A percentile compares a stretch with the other conserved stretches of the same genome.
These are phyloP conservation scores for Pygocentrus nattereri DNA, from an alignment of 2,797 vertebrate genomes.

Conservation along the genomic window DNA sequence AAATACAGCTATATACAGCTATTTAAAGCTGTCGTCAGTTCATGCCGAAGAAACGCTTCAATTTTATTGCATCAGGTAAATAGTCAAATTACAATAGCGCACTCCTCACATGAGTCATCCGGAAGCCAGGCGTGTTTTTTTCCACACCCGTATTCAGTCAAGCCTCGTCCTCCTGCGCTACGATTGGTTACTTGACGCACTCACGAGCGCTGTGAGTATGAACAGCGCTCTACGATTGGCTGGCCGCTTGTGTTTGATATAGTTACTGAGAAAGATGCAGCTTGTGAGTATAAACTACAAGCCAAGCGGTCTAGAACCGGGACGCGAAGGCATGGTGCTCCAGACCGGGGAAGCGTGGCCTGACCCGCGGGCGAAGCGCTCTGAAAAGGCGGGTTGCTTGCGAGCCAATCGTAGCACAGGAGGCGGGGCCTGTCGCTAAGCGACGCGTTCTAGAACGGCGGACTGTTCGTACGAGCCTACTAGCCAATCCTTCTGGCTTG, in stretches of 20 bases:
- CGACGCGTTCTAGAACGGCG: neutral
- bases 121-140: slow-evolving; percentile 62
- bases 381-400: neutral
- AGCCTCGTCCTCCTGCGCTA: neutral
- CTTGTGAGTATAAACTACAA: neutral
- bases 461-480: slow-evolving; percentile 36
- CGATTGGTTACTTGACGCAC: neutral
- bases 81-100: slow-evolving; percentile 18
- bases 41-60: slow-evolving; percentile 5
- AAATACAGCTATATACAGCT: neutral
- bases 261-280: neutral
- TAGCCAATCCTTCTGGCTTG: slow-evolving; percentile 69
- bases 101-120: slow-evolving; percentile 73
- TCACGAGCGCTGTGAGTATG: neutral
- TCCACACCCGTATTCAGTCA: neutral
- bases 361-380: too few species aligned
- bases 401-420: neutral
- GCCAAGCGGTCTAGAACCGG: too few species aligned
- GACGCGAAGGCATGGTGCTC: too few species aligned
- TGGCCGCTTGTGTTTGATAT: neutral
- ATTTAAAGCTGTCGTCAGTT: neutral
- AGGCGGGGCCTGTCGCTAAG: neutral
- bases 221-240: neutral
- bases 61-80: slow-evolving; percentile 45
- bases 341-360: too few species aligned